These are phyloP conservation scores for Neoascia interrupta DNA, from an alignment of 2,888 invertebrate species.

Conservation along the genomic window DNA sequence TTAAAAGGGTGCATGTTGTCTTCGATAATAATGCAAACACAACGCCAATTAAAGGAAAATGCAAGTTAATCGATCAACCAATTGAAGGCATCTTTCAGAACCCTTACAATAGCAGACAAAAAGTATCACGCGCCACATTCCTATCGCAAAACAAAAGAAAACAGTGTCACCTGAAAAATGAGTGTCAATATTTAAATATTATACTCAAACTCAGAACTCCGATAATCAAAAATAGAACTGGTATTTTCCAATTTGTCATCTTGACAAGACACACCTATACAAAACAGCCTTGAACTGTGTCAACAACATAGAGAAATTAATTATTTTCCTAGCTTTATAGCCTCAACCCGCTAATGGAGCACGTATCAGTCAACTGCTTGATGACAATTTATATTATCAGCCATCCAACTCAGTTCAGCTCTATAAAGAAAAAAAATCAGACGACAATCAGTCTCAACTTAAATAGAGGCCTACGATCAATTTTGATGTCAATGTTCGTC, in stretches of 20 bases:
- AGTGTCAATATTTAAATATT: conserved; percentile 32
- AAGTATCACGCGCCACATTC: too few relatives aligned
- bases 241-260: conserved; percentile 41
- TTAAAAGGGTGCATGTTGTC: too few relatives aligned
- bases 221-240: conserved; percentile 6
- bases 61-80: too few relatives aligned
- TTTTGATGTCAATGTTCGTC: conserved; percentile 13
- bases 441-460: conserved; percentile 33
- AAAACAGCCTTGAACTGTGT: conserved; percentile 41
- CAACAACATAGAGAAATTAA: conserved; percentile 31
- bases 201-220: conserved; percentile 1
- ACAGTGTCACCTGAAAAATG: conserved; percentile 12
- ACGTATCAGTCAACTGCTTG: too few relatives aligned
- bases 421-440: neutral
- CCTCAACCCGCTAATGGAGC: conserved; percentile 5
- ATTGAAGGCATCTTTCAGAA: too few relatives aligned
- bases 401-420: conserved; percentile 27
- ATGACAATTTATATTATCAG: too few relatives aligned
- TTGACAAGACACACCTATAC: conserved; percentile 3
- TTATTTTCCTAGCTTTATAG: too few relatives aligned
- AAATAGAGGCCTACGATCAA: conserved; percentile 26
- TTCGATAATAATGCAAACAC: too few relatives aligned
- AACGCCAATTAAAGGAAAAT: too few relatives aligned
- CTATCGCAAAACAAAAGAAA: neutral
- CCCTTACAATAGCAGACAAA: neutral